Evolutionary conservation across 2,113 vertebrate genomes (phyloP).

Genomic region (Nannobrachium achirus): DNA sequence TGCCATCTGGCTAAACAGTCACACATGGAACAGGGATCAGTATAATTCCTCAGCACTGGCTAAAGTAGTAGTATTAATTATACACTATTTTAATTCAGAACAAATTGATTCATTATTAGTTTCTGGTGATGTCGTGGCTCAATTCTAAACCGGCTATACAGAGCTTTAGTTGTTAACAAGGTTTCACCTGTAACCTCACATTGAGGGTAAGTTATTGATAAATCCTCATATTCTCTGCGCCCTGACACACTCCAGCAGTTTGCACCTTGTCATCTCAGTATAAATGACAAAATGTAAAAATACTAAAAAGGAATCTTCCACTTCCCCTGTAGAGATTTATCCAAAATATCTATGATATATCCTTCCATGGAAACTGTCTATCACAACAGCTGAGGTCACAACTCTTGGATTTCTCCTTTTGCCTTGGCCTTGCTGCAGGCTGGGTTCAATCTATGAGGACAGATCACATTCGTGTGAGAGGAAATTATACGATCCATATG

Average conservation of each 20-base stretch:
- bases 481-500: slow-evolving; percentile 1
- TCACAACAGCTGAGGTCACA: not conserved
- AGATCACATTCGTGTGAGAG: not conserved
- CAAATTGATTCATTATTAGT: not conserved
- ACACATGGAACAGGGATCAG: not conserved
- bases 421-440: not conserved
- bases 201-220: not conserved
- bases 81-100: not conserved
- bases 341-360: not conserved
- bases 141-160: not conserved
- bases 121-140: not conserved
- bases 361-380: not conserved
- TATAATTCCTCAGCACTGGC: not conserved
- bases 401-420: not conserved
- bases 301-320: too few species aligned
- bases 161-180: not conserved
- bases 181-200: too few species aligned
- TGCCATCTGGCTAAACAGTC: not conserved
- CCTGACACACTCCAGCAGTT: not conserved
- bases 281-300: not conserved
- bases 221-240: too few species aligned
- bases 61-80: not conserved
- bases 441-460: not conserved
- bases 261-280: not conserved
- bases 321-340: not conserved